Percentiles rank a stretch among this genome's conserved stretches.
Conservation (phyloP, 2,888 invertebrate genomes). For the Spialia ferax region DNA sequence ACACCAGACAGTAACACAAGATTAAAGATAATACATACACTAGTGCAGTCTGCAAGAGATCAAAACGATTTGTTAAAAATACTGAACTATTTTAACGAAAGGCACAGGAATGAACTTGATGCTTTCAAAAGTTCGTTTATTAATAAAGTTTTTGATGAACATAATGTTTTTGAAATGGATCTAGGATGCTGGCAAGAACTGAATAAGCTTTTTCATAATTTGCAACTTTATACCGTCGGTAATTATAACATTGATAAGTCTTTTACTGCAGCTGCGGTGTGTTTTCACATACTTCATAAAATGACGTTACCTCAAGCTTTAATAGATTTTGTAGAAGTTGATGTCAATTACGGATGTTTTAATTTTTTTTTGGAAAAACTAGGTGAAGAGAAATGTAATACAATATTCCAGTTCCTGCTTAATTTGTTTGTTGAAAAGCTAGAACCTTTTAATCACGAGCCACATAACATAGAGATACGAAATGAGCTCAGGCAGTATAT, state of each 20-base stretch:
- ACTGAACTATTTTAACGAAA: conserved; percentile 61
- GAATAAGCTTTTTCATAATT: conserved; percentile 60
- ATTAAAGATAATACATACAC: conserved; percentile 51
- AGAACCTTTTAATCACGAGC: conserved; percentile 7
- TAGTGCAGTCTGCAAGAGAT: conserved; percentile 57
- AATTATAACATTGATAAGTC: not conserved
- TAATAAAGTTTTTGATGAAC: conserved; percentile 48
- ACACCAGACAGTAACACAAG: conserved; percentile 53
- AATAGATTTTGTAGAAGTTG: conserved; percentile 20
- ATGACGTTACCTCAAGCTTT: conserved; percentile 13
- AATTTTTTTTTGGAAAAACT: conserved; percentile 2
- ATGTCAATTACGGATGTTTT: conserved; percentile 27
- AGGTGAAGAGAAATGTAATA: conserved; percentile 12
- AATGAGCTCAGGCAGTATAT: conserved; percentile 13
- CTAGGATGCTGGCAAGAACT: conserved; percentile 61
- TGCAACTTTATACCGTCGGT: conserved; percentile 54
- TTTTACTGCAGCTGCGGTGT: conserved; percentile 10
- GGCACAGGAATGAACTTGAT: conserved; percentile 62
- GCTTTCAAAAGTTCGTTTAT: conserved; percentile 57
- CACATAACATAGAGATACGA: conserved; percentile 11
- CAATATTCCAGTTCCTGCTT: conserved; percentile 28
- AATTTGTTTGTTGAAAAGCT: conserved; percentile 29
- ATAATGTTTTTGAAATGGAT: conserved; percentile 60
- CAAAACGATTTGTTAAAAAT: conserved; percentile 57
- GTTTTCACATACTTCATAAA: conserved; percentile 23